Base-by-base conservation (phyloP, 2,888 invertebrate genomes). In the Crocallis elinguaria region DNA sequence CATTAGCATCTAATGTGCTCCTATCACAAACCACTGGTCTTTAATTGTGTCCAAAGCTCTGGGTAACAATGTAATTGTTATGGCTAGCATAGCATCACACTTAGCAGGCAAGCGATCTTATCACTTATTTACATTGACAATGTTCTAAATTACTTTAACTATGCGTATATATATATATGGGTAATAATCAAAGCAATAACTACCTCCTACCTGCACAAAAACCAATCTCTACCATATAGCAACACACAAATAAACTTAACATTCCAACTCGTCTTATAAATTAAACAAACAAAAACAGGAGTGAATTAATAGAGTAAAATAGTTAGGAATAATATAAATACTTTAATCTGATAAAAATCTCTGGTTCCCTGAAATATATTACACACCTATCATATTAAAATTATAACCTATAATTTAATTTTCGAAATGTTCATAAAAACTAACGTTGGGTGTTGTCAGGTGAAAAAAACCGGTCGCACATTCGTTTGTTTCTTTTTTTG, bases 361-460 rank as follows among this genome's bases (percentile, higher is more conserved):
- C 68, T 72, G 73, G 77, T 75, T 73, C 79, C 73, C 71, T 69
- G 76, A 83, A 86, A 89, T 88, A 88, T 86, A 84, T 89, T 85
- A 88, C 75, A 81, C 86, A 86, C 83, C 86, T 86, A 88, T 90
- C 88, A 83, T 88, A 91, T 90, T 88, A 89, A 86, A 88, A 86
- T 88, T 88, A 88, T 85, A 89, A 86, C 87, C 88, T 87, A 86
- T 90, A 91, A 91, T 90, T 90, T 88, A 90, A 89, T 91, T 89
- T 91, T 86, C 79, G 77, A 86, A 86, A 84, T 78, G 80, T 75
- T 70, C 72, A 82, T 76, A 88, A 88, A 67, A 88, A 88, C 77
- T 71, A 69, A 81, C 70, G 75, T 75, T 76, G 80, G 83, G 84
- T 86, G 85, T 82, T 86, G 87, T 84, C 84, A 86, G 86, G 77